These are phyloP conservation scores for Pinctada fucata DNA, from an alignment of 2,888 invertebrate species.

Conservation along the genomic window DNA sequence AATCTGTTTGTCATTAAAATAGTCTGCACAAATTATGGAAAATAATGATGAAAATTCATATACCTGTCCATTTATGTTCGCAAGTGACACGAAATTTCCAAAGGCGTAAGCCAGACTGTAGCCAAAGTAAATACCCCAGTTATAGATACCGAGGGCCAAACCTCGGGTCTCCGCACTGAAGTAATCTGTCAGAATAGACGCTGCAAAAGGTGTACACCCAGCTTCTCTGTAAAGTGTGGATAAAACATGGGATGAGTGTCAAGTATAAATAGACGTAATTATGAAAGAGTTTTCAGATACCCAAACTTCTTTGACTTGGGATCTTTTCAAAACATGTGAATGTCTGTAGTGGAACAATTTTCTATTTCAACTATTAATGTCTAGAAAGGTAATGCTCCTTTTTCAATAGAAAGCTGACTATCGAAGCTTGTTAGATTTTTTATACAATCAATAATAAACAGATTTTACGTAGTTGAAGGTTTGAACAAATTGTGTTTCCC, in stretches of 20 bases:
- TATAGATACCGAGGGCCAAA: slow-evolving; percentile 93
- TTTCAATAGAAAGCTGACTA: no score
- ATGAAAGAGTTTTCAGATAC: neutral
- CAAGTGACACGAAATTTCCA: slow-evolving; percentile 81
- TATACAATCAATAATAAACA: no score
- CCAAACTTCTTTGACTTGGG: neutral
- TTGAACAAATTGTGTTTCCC: no score
- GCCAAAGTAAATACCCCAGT: slow-evolving; percentile 97
- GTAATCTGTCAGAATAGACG: slow-evolving; percentile 71
- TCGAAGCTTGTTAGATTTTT: no score
- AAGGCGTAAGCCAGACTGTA: slow-evolving; percentile 95
- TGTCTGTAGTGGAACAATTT: no score
- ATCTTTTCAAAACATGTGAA: no score
- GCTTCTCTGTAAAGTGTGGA: slow-evolving; percentile 63
- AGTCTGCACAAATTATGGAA: no score
- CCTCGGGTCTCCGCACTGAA: slow-evolving; percentile 81
- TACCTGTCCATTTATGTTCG: slow-evolving; percentile 71
- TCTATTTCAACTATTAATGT: no score
- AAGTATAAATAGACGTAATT: neutral
- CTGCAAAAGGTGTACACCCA: slow-evolving; percentile 75
- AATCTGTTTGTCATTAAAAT: no score
- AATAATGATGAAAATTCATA: slow-evolving; percentile 22
- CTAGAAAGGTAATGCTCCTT: no score
- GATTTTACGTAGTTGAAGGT: no score
- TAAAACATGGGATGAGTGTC: neutral